Evolutionary conservation across 30 jellyfish, hydroid and myxozoan genomes (phyloP).

Genomic region (Cassiopea xamachana): DNA sequence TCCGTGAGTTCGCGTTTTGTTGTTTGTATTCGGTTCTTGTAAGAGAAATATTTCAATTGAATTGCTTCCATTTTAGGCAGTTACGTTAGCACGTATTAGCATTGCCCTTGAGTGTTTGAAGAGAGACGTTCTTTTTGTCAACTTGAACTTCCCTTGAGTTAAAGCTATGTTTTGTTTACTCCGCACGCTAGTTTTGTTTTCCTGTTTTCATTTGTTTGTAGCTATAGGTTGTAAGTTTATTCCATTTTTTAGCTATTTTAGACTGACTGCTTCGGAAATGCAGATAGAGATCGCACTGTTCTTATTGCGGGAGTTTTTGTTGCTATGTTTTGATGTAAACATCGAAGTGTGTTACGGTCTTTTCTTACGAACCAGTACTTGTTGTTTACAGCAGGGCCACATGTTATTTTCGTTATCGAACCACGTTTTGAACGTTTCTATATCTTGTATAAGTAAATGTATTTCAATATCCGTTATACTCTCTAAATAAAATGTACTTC

Average conservation of each 20-base stretch:
- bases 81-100: not conserved
- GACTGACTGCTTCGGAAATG: not conserved
- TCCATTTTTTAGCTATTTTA: too few relatives aligned
- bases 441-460: not conserved
- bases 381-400: not conserved
- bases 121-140: not conserved
- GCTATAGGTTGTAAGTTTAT: too few relatives aligned
- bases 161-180: not conserved
- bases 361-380: not conserved
- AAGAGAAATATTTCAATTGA: not conserved
- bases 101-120: not conserved
- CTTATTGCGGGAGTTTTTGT: not conserved
- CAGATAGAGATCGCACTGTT: not conserved
- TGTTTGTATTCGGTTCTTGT: not conserved
- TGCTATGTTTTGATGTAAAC: not conserved
- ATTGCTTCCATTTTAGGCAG: not conserved
- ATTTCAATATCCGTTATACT: not conserved
- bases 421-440: not conserved
- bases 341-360: not conserved
- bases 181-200: not conserved
- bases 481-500: too few relatives aligned
- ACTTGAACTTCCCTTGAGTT: not conserved
- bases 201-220: not conserved
- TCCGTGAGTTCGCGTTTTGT: slow-evolving; percentile 82
- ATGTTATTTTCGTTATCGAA: not conserved